Evolutionary conservation across 2,113 vertebrate species (phyloP), one percentile per base, ranked within the genome.

Genomic region (Theristicus caerulescens): DNA sequence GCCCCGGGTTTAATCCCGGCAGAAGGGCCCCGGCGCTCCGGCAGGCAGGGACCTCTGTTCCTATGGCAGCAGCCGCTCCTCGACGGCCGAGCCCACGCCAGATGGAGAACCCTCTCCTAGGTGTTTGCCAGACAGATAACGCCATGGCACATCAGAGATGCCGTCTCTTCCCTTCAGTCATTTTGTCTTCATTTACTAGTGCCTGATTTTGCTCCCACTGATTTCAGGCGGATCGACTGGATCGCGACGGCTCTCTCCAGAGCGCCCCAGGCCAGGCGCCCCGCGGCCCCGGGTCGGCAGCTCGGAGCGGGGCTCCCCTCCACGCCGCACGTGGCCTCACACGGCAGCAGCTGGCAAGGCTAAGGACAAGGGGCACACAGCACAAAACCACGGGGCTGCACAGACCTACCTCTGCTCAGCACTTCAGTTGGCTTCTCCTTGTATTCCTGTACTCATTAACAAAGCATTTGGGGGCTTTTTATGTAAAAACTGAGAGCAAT

Each of bases 51-150:
- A 82, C 44, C 31, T 44, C 5, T 1, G 91, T 84, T 94, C 81
- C 94, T 73, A 92, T 54, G 81, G 95, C 87, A 95, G 89, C 95
- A 95, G 90, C 70, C 51, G 7, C 91, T 78, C 90, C 61, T 76
- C 31, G 2, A n/a, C 3, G 2, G 66, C 80, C 7, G 2, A 73
- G 87, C 81, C 58, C 71, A 15, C 0, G 0, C 34, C 93, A 88
- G 79, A 93, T 85, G 89, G 84, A 88, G 74, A 86, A 52, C 58
- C 66, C 77, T 9, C 27, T 24, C 84, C 77, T 6, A 54, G 18
- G 46, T 51, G 73, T 88, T 6, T 82, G 86, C 84, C 91, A 87
- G 70, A 70, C 64, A 81, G 52, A 79, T 32, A 86, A 61, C 6
- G 19, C 59, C 18, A 1, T 11, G 25, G 64, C 73, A 31, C 20